These are phyloP conservation scores for Aptenodytes forsteri DNA, from an alignment of 2,113 vertebrate genomes.

Conservation along the genomic window DNA sequence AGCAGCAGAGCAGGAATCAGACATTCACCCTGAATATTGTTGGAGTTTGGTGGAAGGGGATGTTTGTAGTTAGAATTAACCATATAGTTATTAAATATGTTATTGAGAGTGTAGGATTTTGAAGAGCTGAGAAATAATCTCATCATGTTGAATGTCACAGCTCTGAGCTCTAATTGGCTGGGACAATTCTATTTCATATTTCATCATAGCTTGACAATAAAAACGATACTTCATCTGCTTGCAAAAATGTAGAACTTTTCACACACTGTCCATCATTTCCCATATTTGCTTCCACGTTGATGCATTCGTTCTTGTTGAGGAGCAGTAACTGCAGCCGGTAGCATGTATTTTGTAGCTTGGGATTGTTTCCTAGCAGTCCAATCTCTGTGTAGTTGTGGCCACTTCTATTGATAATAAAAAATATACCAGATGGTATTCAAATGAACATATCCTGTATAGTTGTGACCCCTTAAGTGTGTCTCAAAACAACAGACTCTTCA, in stretches of 20 bases:
- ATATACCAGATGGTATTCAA: neutral
- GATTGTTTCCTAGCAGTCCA: neutral
- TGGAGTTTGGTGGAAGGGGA: neutral
- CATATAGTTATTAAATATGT: neutral
- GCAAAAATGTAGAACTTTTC: neutral
- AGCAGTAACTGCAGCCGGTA: slow-evolving; percentile 9
- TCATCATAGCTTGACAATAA: neutral
- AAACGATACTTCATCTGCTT: neutral
- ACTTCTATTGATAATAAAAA: neutral
- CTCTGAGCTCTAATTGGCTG: neutral
- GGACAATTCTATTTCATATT: neutral
- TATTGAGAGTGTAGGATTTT: neutral
- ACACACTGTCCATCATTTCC: neutral
- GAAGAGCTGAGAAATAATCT: neutral
- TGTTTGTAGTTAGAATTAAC: neutral
- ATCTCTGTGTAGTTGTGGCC: neutral
- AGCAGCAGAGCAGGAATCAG: neutral
- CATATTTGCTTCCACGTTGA: neutral
- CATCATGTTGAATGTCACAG: neutral
- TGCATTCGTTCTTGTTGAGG: neutral
- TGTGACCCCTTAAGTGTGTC: neutral
- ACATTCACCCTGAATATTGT: neutral
- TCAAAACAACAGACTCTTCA: neutral
- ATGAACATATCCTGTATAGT: neutral
- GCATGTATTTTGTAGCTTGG: neutral